Evolutionary conservation across 30 jellyfish, hydroid and myxozoan genomes (phyloP).

Genomic region (Pelagia noctiluca): DNA sequence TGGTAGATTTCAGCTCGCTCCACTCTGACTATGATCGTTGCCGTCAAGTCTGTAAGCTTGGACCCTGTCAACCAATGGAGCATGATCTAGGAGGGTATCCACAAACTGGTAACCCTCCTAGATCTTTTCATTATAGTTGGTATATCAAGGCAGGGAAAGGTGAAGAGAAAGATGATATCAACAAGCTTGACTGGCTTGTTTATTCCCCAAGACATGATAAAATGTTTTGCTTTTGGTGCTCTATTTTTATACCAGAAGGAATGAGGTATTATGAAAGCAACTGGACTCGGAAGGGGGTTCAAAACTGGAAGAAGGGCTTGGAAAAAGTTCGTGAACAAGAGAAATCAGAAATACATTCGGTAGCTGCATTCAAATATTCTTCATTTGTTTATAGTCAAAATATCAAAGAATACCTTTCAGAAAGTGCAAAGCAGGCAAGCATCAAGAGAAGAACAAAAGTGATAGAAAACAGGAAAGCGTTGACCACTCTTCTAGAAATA

Average conservation of each 20-base stretch:
- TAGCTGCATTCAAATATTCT: slow-evolving; percentile 25
- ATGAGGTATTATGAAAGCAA: slow-evolving; percentile 17
- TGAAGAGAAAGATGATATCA: neutral
- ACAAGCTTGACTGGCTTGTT: slow-evolving; percentile 17
- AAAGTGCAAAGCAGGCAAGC: neutral
- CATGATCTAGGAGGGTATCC: no score
- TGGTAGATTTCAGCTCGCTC: no score
- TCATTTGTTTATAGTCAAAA: neutral
- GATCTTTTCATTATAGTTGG: slow-evolving; percentile 27
- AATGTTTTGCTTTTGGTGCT: slow-evolving; percentile 25
- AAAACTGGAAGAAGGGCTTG: slow-evolving; percentile 29
- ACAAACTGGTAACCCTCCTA: no score
- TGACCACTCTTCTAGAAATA: slow-evolving; percentile 1
- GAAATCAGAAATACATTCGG: neutral
- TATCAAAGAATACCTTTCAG: neutral
- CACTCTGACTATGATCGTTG: no score
- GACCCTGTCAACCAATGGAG: no score
- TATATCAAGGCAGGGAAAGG: slow-evolving; percentile 13
- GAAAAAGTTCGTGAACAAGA: slow-evolving; percentile 4
- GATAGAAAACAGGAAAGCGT: slow-evolving; percentile 12
- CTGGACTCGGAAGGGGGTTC: slow-evolving; percentile 21
- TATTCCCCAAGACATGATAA: slow-evolving; percentile 31
- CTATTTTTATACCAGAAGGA: slow-evolving; percentile 3
- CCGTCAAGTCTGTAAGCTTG: no score
- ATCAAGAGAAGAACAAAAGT: slow-evolving; percentile 16